Evolutionary conservation across 2,113 vertebrate species (phyloP).

Genomic region (Phylloscopus trochilus): DNA sequence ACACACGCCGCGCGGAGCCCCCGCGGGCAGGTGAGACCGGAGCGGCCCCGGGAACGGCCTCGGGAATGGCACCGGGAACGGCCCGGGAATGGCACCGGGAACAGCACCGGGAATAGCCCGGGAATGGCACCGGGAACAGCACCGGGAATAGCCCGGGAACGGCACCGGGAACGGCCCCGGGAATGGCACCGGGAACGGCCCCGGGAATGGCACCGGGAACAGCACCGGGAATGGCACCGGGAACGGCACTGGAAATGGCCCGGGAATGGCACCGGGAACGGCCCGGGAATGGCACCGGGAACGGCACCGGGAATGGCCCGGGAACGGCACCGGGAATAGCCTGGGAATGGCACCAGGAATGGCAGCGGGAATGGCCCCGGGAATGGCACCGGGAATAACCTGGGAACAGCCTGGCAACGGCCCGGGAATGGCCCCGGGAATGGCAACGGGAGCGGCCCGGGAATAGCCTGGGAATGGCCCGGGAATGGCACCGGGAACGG

Average conservation of each 20-base stretch:
- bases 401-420: no score
- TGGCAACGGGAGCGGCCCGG: not conserved
- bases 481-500: not conserved
- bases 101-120: not conserved
- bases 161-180: not conserved
- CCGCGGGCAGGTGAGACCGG: constrained; percentile 3
- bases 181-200: accelerated
- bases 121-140: not conserved
- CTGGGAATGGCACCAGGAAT: not conserved
- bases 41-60: not conserved
- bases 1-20: constrained; percentile 12
- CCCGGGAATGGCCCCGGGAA: no score
- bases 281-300: not conserved
- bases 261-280: not conserved
- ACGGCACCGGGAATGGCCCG: no score
- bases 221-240: not conserved
- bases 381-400: not conserved
- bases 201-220: not conserved
- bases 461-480: accelerated
- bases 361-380: no score
- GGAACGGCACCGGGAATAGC: not conserved
- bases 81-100: no score
- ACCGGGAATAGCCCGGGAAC: no score
- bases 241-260: no score
- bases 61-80: no score